Conservation (phyloP, 2,113 vertebrate genomes). For the Megaceryle torquata region DNA sequence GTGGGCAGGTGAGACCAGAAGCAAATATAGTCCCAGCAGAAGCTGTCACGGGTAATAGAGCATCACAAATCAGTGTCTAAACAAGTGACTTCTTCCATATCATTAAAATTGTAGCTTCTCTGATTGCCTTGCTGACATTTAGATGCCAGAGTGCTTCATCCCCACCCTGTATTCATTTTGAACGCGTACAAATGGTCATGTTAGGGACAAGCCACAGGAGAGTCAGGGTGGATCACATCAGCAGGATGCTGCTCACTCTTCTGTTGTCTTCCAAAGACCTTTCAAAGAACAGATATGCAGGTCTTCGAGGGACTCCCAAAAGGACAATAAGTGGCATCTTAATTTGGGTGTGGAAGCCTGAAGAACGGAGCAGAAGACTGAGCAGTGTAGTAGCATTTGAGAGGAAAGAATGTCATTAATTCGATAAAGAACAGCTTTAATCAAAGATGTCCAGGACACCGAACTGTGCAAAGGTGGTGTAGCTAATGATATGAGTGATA, state of each 20-base stretch:
- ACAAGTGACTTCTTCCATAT: not conserved
- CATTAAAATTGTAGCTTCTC: not conserved
- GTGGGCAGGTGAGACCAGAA: constrained; percentile 11
- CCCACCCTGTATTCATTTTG: not conserved
- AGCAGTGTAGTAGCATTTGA: not conserved
- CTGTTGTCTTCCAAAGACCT: rapidly evolving
- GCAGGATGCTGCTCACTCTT: not conserved
- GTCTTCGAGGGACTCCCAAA: not conserved
- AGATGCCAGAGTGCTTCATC: not conserved
- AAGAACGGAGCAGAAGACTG: not conserved
- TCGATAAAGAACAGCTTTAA: not conserved
- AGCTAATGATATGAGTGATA: not conserved
- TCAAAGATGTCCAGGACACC: not conserved
- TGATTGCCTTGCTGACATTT: not conserved
- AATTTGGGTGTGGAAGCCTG: not conserved
- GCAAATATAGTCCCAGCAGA: not conserved
- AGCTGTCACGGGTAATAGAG: not conserved
- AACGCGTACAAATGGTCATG: rapidly evolving
- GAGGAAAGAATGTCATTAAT: not conserved
- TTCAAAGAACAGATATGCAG: not conserved
- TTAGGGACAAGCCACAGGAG: not conserved
- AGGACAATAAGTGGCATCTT: not conserved
- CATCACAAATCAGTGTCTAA: not conserved
- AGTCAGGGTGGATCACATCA: not conserved
- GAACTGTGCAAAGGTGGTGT: not conserved